phyloP scores from a whole-genome alignment of 2,797 vertebrate species.

The Hydrolagus colliei region DNA sequence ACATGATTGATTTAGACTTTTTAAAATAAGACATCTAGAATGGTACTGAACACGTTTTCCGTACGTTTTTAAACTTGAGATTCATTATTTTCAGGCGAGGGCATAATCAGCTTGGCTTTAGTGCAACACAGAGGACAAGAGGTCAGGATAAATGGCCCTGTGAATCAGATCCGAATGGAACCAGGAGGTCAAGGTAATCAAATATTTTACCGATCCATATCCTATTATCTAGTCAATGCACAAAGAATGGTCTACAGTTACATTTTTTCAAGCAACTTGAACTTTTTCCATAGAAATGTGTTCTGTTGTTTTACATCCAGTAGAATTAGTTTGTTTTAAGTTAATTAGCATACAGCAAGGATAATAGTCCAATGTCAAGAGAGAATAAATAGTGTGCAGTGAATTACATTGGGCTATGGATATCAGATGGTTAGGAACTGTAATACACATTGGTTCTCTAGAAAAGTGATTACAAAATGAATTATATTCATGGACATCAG shows the following conservation, averaged over 20 bases:
- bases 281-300: too few relatives aligned
- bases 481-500: neutral
- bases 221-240: too few relatives aligned
- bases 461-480: neutral
- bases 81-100: slow-evolving; percentile 72
- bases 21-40: slow-evolving; percentile 11
- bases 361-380: too few relatives aligned
- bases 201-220: neutral
- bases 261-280: too few relatives aligned
- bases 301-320: too few relatives aligned
- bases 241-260: too few relatives aligned
- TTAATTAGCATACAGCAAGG: too few relatives aligned
- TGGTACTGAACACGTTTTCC: slow-evolving; percentile 32
- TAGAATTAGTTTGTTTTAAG: too few relatives aligned
- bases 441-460: neutral
- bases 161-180: slow-evolving; percentile 81
- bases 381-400: too few relatives aligned
- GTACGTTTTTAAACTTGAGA: slow-evolving; percentile 32
- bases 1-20: slow-evolving; percentile 33
- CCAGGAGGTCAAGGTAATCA: slow-evolving; percentile 72
- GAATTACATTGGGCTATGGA: too few relatives aligned
- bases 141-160: slow-evolving; percentile 87
- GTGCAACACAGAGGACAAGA: slow-evolving; percentile 83
- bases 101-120: slow-evolving; percentile 86
- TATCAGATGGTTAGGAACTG: neutral